A percentile compares a stretch with the other conserved stretches of the same genome.
These are phyloP conservation scores for Phenganax marumi DNA, from an alignment of 92 coral and sea anemone genomes.

Conservation along the genomic window DNA sequence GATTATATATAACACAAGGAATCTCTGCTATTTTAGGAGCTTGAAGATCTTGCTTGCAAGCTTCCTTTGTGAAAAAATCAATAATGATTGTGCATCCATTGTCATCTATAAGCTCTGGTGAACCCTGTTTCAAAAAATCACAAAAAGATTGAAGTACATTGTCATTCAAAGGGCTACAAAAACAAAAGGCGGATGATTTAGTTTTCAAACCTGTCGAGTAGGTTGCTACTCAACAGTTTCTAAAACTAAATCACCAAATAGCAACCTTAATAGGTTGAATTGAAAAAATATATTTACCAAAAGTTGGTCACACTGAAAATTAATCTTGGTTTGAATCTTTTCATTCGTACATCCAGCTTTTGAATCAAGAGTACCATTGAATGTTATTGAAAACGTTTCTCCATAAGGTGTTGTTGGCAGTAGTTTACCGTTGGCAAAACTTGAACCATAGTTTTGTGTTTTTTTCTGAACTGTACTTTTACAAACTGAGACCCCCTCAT, in stretches of 20 bases:
- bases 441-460: conserved; percentile 19
- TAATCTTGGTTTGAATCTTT: conserved; percentile 12
- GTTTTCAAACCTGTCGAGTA: not conserved
- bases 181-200: not conserved
- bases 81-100: conserved; percentile 64
- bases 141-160: not conserved
- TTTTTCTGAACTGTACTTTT: not conserved
- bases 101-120: conserved; percentile 36
- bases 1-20: conserved; percentile 69
- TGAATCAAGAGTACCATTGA: not conserved
- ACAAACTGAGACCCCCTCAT: conserved; percentile 12
- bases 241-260: not conserved
- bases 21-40: conserved; percentile 57
- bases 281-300: not conserved
- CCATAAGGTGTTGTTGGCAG: not conserved
- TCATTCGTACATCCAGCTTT: not conserved
- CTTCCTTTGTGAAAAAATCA: conserved; percentile 88
- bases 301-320: not conserved
- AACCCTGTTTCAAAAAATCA: conserved; percentile 7
- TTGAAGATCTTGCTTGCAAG: conserved; percentile 41
- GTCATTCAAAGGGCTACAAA: not conserved
- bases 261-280: not conserved
- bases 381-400: not conserved
- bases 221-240: not conserved
- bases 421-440: not conserved